Conservation (phyloP, 1,140 invertebrate species). For the Hypothenemus hampei region DNA sequence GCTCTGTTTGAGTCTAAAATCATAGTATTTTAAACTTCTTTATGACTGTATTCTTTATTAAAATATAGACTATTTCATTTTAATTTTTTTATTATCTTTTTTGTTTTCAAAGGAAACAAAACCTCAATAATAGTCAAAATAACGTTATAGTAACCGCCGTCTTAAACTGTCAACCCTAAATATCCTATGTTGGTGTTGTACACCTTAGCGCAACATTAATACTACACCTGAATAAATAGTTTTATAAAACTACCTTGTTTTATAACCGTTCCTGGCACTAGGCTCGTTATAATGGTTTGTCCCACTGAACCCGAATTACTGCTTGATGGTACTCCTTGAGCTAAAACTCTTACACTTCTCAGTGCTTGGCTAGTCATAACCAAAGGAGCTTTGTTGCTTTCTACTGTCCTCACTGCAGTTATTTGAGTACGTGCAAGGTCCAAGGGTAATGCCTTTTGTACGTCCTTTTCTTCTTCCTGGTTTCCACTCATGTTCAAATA, state of each 20-base stretch:
- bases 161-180: too few relatives aligned
- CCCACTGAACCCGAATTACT: constrained; percentile 30
- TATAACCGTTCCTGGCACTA: constrained; percentile 40
- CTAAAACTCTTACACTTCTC: constrained; percentile 40
- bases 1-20: constrained; percentile 32
- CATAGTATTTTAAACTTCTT: too few relatives aligned
- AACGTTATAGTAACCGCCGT: too few relatives aligned
- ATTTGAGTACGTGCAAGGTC: constrained; percentile 42
- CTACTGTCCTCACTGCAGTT: constrained; percentile 36
- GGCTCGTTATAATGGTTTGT: constrained; percentile 42
- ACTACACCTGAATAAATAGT: too few relatives aligned
- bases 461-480: constrained; percentile 43
- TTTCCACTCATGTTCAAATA: constrained; percentile 41
- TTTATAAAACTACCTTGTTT: constrained; percentile 37
- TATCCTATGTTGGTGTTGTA: too few relatives aligned
- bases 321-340: constrained; percentile 30
- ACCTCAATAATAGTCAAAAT: too few relatives aligned
- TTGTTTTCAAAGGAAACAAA: too few relatives aligned
- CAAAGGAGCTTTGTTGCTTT: constrained; percentile 39
- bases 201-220: too few relatives aligned
- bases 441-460: constrained; percentile 39
- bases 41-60: too few relatives aligned
- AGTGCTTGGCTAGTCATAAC: constrained; percentile 40
- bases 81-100: too few relatives aligned
- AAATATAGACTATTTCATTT: too few relatives aligned